These are phyloP conservation scores for Zaprionus vittiger DNA, from an alignment of 1,140 invertebrate genomes.

Conservation along the genomic window DNA sequence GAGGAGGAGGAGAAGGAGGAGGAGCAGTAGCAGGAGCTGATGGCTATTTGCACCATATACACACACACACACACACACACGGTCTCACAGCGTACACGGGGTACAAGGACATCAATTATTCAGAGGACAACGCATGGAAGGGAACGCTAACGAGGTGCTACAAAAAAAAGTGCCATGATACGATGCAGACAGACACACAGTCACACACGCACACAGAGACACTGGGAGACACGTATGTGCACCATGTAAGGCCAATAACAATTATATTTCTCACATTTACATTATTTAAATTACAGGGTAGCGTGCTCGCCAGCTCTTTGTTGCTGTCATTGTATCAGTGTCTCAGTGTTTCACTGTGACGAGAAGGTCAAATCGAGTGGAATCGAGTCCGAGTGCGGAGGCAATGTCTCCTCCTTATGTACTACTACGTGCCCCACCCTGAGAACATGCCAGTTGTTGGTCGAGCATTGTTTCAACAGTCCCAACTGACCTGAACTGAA, in stretches of 20 bases:
- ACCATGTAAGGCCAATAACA: slow-evolving; percentile 10
- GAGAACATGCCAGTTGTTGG: neutral
- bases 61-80: neutral
- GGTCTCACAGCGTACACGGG: neutral
- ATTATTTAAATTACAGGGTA: slow-evolving; percentile 12
- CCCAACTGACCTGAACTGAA: neutral
- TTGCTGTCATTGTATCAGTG: slow-evolving; percentile 9
- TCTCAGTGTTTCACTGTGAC: slow-evolving; percentile 8
- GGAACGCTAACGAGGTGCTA: slow-evolving; percentile 7
- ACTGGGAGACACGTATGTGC: slow-evolving; percentile 4
- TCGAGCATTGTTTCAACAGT: slow-evolving; percentile 1
- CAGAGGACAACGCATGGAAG: slow-evolving; percentile 12
- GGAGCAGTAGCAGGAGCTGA: neutral
- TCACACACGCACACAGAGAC: neutral
- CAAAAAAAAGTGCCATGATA: slow-evolving; percentile 13
- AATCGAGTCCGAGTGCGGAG: neutral
- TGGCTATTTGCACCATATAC: neutral
- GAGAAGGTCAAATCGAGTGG: slow-evolving; percentile 3
- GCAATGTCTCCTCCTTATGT: neutral
- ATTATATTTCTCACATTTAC: slow-evolving; percentile 9
- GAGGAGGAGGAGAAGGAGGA: neutral
- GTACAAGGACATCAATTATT: slow-evolving; percentile 22
- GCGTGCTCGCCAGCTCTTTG: slow-evolving; percentile 4
- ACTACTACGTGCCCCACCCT: neutral
- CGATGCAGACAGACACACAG: neutral